Evolutionary conservation across 1,140 invertebrate genomes (phyloP).

Genomic region (Tetramorium alpestre): DNA sequence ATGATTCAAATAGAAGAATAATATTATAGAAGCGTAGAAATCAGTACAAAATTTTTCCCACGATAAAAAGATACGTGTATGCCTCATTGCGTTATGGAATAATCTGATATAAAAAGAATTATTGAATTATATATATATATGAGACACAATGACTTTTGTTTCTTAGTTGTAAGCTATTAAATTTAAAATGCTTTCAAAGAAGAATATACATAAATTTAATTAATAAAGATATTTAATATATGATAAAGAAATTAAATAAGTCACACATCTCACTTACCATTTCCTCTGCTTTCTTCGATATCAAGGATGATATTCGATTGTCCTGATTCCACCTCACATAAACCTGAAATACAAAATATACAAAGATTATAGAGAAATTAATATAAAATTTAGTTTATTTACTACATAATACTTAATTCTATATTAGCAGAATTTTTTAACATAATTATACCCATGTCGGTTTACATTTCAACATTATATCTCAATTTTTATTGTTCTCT

Average conservation of each 20-base stretch:
- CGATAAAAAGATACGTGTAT: neutral
- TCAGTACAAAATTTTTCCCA: neutral
- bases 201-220: neutral
- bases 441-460: too few relatives aligned
- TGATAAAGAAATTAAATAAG: neutral
- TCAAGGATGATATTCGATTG: slow-evolving; percentile 95
- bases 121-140: neutral
- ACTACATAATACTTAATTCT: neutral
- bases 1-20: neutral
- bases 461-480: too few relatives aligned
- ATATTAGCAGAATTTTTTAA: too few relatives aligned
- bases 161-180: neutral
- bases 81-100: neutral
- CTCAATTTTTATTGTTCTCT: too few relatives aligned
- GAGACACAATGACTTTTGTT: neutral
- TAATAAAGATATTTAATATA: neutral
- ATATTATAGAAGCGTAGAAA: neutral
- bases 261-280: slow-evolving; percentile 88
- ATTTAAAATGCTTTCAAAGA: neutral
- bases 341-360: slow-evolving; percentile 86
- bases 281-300: slow-evolving; percentile 94
- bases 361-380: neutral
- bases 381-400: neutral
- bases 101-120: neutral
- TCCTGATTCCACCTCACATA: slow-evolving; percentile 93